Conservation (phyloP, 2,113 vertebrate species). For the Echinops telfairi region DNA sequence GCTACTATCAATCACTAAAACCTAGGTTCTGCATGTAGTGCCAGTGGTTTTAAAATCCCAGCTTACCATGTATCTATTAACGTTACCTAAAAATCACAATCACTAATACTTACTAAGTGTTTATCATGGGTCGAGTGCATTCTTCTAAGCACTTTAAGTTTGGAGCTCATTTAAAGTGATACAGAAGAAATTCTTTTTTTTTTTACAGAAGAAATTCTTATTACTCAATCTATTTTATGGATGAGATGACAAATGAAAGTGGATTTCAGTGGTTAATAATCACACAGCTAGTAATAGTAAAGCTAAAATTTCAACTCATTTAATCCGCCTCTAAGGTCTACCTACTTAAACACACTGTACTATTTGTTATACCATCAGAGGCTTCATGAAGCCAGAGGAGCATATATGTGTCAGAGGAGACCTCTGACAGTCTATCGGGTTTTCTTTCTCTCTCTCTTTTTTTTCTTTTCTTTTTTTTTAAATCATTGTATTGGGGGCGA, state of each 20-base stretch:
- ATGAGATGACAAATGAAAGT: background rate
- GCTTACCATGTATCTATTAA: background rate
- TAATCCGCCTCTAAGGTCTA: background rate
- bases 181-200: slow-evolving; percentile 35
- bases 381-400: background rate
- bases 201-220: slow-evolving; percentile 25
- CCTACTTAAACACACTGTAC: background rate
- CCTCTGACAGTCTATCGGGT: background rate
- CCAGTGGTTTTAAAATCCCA: slow-evolving; percentile 38
- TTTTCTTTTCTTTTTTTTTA: too few species aligned
- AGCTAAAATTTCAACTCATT: background rate
- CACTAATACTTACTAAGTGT: background rate
- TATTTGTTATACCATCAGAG: background rate
- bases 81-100: background rate
- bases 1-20: background rate
- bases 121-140: background rate
- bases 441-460: too few species aligned
- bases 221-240: background rate
- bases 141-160: background rate
- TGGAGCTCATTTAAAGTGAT: background rate
- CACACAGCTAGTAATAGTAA: background rate
- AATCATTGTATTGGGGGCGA: too few species aligned
- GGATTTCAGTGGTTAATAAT: background rate
- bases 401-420: background rate
- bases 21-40: background rate